Conservation (phyloP, 2,888 invertebrate genomes). For the Orchestes rusci region DNA sequence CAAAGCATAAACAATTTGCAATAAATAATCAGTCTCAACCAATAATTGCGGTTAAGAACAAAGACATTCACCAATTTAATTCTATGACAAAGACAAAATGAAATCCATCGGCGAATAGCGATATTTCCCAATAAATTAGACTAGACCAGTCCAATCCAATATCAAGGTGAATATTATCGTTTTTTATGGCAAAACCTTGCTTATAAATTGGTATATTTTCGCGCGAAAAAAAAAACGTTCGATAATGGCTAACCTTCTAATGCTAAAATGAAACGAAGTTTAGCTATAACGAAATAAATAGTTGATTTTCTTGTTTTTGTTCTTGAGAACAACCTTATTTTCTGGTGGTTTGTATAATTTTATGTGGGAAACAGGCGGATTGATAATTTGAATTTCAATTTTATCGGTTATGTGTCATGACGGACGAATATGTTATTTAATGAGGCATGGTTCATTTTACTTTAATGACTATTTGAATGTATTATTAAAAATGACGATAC, state of each 20-base stretch:
- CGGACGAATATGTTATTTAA: neutral
- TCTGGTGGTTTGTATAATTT: constrained; percentile 8
- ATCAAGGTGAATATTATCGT: constrained; percentile 24
- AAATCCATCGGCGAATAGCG: constrained; percentile 1
- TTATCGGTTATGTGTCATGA: neutral
- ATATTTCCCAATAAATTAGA: constrained; percentile 24
- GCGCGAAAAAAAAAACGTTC: constrained; percentile 10
- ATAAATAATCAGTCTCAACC: no score
- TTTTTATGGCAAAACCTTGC: constrained; percentile 22
- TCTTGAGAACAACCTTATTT: constrained; percentile 19
- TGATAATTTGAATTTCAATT: neutral
- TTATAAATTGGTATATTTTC: constrained; percentile 21
- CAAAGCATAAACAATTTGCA: no score
- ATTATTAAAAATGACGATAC: no score
- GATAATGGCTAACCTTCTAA: constrained; percentile 22
- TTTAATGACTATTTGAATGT: no score
- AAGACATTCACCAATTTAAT: no score
- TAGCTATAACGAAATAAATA: constrained; percentile 14
- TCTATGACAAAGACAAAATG: constrained; percentile 10
- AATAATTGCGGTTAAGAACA: no score
- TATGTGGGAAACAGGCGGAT: no score
- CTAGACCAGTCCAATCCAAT: constrained; percentile 18
- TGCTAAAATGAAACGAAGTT: constrained; percentile 20
- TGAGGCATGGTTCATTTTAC: no score
- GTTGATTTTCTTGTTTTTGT: constrained; percentile 23